Percentiles rank a stretch among this genome's conserved stretches.
phyloP scores from a whole-genome alignment of 2,888 invertebrate genomes.

The Netelia virgata region DNA sequence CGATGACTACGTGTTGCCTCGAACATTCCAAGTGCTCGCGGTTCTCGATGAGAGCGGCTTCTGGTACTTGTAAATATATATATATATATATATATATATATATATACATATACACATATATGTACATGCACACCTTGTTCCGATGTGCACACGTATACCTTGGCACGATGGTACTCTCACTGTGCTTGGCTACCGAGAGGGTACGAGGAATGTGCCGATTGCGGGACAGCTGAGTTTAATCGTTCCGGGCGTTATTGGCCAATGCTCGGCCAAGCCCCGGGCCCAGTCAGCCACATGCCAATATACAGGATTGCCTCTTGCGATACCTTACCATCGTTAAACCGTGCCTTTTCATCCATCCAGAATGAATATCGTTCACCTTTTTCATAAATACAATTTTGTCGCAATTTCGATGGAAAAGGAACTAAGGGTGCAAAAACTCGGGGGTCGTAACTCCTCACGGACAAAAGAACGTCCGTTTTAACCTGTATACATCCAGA shows the following conservation, averaged over 20 bases:
- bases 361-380: background rate
- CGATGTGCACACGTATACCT: background rate
- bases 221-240: conserved; percentile 69
- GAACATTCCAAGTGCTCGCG: conserved; percentile 45
- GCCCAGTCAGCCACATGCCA: conserved; percentile 29
- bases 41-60: conserved; percentile 28
- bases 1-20: conserved; percentile 45
- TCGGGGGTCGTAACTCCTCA: no score
- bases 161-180: conserved; percentile 13
- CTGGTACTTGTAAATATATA: conserved; percentile 22
- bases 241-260: conserved; percentile 64
- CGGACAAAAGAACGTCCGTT: no score
- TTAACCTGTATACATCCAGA: no score
- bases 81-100: background rate
- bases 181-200: conserved; percentile 34
- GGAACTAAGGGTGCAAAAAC: no score
- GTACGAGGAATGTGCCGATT: conserved; percentile 64
- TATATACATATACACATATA: no score
- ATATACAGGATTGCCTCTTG: conserved; percentile 1
- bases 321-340: background rate
- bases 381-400: no score
- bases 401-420: no score
- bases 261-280: conserved; percentile 31
- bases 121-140: background rate
- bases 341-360: background rate